Percentiles rank a stretch among this genome's conserved stretches.
phyloP scores from a whole-genome alignment of 2,888 invertebrate species.

The Mesorhabditis spiculigera region DNA sequence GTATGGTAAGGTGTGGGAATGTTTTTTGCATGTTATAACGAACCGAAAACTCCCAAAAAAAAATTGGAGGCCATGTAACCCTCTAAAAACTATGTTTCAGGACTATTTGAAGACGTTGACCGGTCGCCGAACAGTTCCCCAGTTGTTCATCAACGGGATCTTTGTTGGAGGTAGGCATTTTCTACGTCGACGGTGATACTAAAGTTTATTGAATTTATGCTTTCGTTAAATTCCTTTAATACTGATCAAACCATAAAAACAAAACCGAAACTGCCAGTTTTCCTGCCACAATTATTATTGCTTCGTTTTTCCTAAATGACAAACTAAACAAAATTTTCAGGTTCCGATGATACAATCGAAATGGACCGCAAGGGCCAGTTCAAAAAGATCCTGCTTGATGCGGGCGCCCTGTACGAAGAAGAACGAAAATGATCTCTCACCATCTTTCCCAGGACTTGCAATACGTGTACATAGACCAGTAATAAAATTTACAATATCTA shows the following conservation, averaged over 20 bases:
- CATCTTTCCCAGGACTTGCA: background rate
- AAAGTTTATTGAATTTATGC: too few relatives aligned
- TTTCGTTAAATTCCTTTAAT: too few relatives aligned
- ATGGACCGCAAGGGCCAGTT: constrained; percentile 14
- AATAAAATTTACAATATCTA: background rate
- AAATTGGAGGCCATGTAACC: background rate
- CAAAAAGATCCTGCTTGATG: constrained; percentile 14
- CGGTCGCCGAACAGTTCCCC: constrained; percentile 41
- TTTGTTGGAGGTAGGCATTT: constrained; percentile 35
- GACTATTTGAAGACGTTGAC: constrained; percentile 34
- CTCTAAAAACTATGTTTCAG: constrained; percentile 16
- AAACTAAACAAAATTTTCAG: background rate
- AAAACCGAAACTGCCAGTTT: too few relatives aligned
- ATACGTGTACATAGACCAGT: background rate
- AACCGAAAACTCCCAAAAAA: background rate
- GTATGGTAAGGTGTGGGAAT: background rate
- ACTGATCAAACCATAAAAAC: too few relatives aligned
- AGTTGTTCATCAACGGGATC: constrained; percentile 39
- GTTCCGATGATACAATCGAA: constrained; percentile 13
- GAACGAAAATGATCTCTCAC: background rate
- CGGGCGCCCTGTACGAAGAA: constrained; percentile 10
- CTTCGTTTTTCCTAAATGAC: background rate
- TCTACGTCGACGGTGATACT: background rate
- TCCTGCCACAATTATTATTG: too few relatives aligned
- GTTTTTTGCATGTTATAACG: background rate